Evolutionary conservation across 1,140 invertebrate genomes (phyloP).

Genomic region (Drosophila kurseongensis): DNA sequence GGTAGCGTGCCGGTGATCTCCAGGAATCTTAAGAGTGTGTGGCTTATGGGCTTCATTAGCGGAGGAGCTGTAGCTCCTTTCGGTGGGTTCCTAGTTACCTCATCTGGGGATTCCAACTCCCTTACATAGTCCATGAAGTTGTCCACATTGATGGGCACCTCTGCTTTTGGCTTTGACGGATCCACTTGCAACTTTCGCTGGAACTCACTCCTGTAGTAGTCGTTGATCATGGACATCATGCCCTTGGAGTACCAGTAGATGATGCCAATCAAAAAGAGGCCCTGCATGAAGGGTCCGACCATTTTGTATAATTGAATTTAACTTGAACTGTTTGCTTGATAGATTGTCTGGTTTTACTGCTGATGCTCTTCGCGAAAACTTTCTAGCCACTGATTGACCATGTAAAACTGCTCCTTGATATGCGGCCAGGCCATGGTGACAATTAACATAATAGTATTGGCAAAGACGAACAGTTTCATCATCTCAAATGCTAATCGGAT

Average conservation of each 20-base stretch:
- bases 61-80: neutral
- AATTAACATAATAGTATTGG: conserved; percentile 80
- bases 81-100: neutral
- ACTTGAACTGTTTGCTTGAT: neutral
- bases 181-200: conserved; percentile 63
- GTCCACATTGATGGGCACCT: conserved; percentile 61
- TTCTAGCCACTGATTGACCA: conserved; percentile 74
- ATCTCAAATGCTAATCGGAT: conserved; percentile 69
- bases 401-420: conserved; percentile 71
- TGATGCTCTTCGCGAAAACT: conserved; percentile 46
- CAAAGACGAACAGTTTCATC: conserved; percentile 84
- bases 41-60: neutral
- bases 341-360: conserved; percentile 16
- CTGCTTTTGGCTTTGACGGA: conserved; percentile 14
- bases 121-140: conserved; percentile 78
- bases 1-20: conserved; percentile 50
- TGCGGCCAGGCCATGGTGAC: conserved; percentile 83
- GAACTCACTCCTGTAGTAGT: conserved; percentile 82
- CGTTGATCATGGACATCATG: conserved; percentile 83
- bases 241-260: conserved; percentile 83
- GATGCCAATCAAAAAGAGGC: conserved; percentile 74
- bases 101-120: conserved; percentile 42
- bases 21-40: conserved; percentile 42
- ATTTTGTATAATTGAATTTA: conserved; percentile 38
- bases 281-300: conserved; percentile 81